Base-by-base conservation (phyloP, 2,113 vertebrate species). In the Erythrocebus patas region DNA sequence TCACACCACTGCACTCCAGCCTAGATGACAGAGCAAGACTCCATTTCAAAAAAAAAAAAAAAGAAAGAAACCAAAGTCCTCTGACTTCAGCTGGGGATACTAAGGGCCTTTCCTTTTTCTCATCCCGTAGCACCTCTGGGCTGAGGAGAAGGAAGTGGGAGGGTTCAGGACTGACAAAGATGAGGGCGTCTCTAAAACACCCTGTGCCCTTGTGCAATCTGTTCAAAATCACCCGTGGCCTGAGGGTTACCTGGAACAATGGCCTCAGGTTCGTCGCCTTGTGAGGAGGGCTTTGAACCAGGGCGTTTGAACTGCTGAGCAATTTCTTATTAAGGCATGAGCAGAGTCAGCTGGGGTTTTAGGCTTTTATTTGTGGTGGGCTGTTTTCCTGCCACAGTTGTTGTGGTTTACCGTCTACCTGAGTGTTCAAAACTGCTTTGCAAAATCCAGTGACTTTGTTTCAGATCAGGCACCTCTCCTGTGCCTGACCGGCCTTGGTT, bases 341-440 rank as follows among this genome's bases (percentile, higher is more conserved):
- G 95, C 55, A 93, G 97, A 95, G 98, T 98, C 97, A 97, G 96
- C 97, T 95, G 94, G 97, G 98, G 97, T 90, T 89, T 87, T 95
- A 57, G 96, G 95, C 97, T 98, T 98, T 98, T 97, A 1, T 98
- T 94, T 98, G 98, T 98, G 97, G 98, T 96, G 97, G 96, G 95
- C 97, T 96, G 97, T 98, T 98, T 98, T 98, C 98, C 98, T 98
- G 98, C 97, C 98, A 98, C 90, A 68, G 98, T 97, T 98, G 97
- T 92, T 98, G 98, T 98, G 98, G 98, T 99, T 98, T 98, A 98
- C 97, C 93, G 95, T 98, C 97, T 97, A 98, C 94, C 64, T 52
- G 93, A 97, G 82, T 97, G 91, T 98, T 98, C 95, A 97, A 95
- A 98, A 94, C 92, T 97, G 78, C 92, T 97, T 96, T 96, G 97